Conservation (phyloP, 1,140 invertebrate genomes). For the Anastrepha obliqua region DNA sequence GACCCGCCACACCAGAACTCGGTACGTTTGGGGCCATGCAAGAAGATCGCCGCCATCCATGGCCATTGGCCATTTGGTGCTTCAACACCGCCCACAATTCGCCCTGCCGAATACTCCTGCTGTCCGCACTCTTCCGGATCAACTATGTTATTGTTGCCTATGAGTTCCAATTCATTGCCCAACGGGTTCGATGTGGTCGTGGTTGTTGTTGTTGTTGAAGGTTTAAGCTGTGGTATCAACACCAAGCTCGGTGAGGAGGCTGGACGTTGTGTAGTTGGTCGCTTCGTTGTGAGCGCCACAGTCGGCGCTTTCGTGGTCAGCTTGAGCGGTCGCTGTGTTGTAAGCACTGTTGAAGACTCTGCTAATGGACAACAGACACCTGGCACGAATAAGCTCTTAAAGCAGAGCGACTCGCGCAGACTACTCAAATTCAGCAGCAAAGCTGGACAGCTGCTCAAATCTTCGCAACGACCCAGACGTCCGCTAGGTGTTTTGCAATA, state of each 20-base stretch:
- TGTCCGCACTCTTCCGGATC: constrained; percentile 84
- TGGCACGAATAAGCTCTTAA: constrained; percentile 92
- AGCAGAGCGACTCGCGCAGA: constrained; percentile 90
- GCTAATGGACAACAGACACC: constrained; percentile 89
- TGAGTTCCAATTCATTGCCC: constrained; percentile 63
- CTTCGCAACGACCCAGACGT: constrained; percentile 86
- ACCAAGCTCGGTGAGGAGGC: constrained; percentile 64
- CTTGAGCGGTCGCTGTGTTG: constrained; percentile 74
- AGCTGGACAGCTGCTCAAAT: constrained; percentile 91
- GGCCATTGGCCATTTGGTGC: constrained; percentile 89
- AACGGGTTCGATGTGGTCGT: constrained; percentile 66
- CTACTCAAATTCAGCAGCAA: constrained; percentile 88
- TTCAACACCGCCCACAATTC: constrained; percentile 92
- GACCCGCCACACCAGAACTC: constrained; percentile 97
- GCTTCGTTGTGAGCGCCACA: constrained; percentile 54
- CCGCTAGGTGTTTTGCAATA: constrained; percentile 88
- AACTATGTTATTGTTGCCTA: constrained; percentile 74
- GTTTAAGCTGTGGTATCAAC: constrained; percentile 73
- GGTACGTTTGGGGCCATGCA: constrained; percentile 87
- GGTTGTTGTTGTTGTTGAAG: constrained; percentile 71
- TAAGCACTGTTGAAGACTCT: constrained; percentile 70
- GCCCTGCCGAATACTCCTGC: constrained; percentile 86
- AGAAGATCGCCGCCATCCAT: constrained; percentile 95
- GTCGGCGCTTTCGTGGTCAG: constrained; percentile 71
- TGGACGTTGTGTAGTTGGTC: constrained; percentile 59